Evolutionary conservation across 2,113 vertebrate genomes (phyloP).

Genomic region (Dromas ardeola): DNA sequence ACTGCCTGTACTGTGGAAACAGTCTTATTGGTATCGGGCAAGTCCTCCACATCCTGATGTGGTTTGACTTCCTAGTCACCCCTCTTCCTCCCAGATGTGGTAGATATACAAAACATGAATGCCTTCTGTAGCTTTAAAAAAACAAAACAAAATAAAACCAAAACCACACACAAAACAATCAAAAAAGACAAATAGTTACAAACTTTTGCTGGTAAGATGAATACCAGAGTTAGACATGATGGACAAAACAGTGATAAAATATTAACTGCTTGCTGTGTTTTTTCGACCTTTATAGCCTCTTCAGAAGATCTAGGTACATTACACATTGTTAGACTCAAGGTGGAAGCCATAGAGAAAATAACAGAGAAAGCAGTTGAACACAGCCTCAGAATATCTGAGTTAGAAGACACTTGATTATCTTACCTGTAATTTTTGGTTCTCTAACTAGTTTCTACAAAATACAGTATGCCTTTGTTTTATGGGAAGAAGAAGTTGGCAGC

Average conservation of each 20-base stretch:
- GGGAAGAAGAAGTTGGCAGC: slow-evolving; percentile 22
- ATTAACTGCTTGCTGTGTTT: slow-evolving; percentile 58
- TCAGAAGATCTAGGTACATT: slow-evolving; percentile 18
- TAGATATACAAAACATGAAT: slow-evolving; percentile 42
- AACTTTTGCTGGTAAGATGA: slow-evolving; percentile 68
- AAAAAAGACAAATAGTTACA: slow-evolving; percentile 25
- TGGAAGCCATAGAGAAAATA: slow-evolving; percentile 43
- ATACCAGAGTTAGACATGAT: slow-evolving; percentile 57
- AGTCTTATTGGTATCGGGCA: slow-evolving; percentile 63
- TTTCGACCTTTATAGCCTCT: slow-evolving; percentile 53
- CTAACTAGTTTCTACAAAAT: slow-evolving; percentile 38
- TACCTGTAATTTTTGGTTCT: slow-evolving; percentile 25
- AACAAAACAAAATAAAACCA: neutral
- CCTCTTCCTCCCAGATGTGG: slow-evolving; percentile 20
- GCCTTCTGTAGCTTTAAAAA: slow-evolving; percentile 13
- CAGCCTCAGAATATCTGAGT: slow-evolving; percentile 54
- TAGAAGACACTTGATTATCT: slow-evolving; percentile 40
- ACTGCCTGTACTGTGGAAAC: slow-evolving; percentile 73
- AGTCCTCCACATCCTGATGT: slow-evolving; percentile 58
- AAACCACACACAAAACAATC: slow-evolving; percentile 41
- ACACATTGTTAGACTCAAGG: slow-evolving; percentile 49
- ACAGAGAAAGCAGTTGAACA: slow-evolving; percentile 55
- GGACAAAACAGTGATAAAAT: slow-evolving; percentile 49
- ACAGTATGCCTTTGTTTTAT: slow-evolving; percentile 12
- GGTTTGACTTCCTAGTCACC: slow-evolving; percentile 49